phyloP scores from a whole-genome alignment of 2,113 vertebrate species.

The Aptenodytes patagonicus region DNA sequence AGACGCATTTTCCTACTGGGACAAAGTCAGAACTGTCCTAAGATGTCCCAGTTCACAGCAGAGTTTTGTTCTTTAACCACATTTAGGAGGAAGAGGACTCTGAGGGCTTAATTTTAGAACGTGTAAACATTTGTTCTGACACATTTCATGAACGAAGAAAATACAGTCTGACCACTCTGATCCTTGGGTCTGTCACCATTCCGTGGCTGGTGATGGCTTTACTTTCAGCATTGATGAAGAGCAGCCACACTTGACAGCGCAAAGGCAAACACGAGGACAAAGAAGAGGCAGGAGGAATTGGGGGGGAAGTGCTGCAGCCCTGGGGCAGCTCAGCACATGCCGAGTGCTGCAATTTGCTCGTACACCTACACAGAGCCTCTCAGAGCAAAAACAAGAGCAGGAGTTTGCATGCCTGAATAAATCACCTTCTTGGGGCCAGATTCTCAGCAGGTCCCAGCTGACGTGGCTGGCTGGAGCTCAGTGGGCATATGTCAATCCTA shows the following conservation, averaged over 20 bases:
- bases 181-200: not conserved
- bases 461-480: not conserved
- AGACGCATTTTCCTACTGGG: not conserved
- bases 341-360: constrained; percentile 17
- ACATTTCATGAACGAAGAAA: not conserved
- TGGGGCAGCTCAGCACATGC: not conserved
- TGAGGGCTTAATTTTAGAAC: not conserved
- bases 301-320: not conserved
- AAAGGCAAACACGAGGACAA: not conserved
- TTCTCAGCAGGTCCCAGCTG: constrained; percentile 33
- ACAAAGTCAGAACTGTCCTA: not conserved
- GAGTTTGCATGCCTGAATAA: constrained; percentile 9
- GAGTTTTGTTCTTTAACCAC: not conserved
- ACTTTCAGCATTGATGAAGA: not conserved
- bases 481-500: not conserved
- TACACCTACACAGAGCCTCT: constrained; percentile 12
- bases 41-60: not conserved
- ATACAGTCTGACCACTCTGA: not conserved
- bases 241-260: not conserved
- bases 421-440: not conserved
- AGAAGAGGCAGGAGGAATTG: not conserved
- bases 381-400: not conserved
- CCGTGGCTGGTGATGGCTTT: not conserved
- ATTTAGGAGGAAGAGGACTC: not conserved
- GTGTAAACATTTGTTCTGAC: not conserved